A percentile compares a stretch with the other conserved stretches of the same genome.
These are phyloP conservation scores for Orgyia antiqua DNA, from an alignment of 2,888 invertebrate genomes.

Conservation along the genomic window DNA sequence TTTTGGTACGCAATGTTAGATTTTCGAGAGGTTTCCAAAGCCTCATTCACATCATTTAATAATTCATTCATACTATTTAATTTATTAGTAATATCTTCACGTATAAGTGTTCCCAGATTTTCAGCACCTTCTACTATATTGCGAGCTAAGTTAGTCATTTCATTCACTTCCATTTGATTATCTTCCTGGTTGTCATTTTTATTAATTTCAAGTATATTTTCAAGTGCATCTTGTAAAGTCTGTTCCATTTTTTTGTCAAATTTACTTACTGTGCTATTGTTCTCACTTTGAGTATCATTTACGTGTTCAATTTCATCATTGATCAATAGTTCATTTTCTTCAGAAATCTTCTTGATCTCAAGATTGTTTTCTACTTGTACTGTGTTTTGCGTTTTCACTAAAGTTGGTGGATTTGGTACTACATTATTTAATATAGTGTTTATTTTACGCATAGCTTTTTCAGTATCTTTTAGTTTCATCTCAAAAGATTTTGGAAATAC, in stretches of 20 bases:
- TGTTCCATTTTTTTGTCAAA: conserved; percentile 52
- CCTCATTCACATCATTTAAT: conserved; percentile 62
- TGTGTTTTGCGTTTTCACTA: background rate
- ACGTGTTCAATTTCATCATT: too few relatives aligned
- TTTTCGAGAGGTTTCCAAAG: conserved; percentile 61
- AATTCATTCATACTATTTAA: conserved; percentile 69
- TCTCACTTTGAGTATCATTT: too few relatives aligned
- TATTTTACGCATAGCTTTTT: conserved; percentile 46
- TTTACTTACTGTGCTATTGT: conserved; percentile 14
- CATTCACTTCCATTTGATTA: conserved; percentile 53
- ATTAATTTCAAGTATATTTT: conserved; percentile 45
- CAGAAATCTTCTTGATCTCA: conserved; percentile 2
- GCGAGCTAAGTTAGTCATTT: conserved; percentile 59
- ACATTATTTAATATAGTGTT: conserved; percentile 39
- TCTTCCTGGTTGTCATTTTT: conserved; percentile 41
- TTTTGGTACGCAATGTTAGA: conserved; percentile 58
- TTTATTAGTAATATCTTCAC: conserved; percentile 70
- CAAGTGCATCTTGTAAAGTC: conserved; percentile 46
- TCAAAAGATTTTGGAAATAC: conserved; percentile 47
- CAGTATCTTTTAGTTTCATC: conserved; percentile 51
- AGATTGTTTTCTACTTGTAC: background rate
- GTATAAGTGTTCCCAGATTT: conserved; percentile 60
- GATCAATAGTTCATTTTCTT: conserved; percentile 1
- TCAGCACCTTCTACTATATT: conserved; percentile 68
- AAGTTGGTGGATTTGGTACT: conserved; percentile 4